A percentile compares a stretch with the other conserved stretches of the same genome.
These are phyloP conservation scores for Anguilla japonica DNA, from an alignment of 2,113 vertebrate genomes.

Conservation along the genomic window DNA sequence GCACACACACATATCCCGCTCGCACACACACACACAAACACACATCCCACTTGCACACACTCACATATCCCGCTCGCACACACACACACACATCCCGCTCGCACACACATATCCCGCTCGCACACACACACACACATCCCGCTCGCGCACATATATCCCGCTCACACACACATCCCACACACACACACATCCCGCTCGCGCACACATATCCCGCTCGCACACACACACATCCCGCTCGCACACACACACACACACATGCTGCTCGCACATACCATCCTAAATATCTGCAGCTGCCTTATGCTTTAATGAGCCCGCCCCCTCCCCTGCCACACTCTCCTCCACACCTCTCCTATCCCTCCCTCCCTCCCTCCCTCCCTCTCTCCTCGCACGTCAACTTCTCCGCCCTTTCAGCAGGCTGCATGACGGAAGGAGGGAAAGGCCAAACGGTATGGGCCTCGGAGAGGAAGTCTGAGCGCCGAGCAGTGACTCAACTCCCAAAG, in stretches of 20 bases:
- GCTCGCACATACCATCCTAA: slow-evolving; percentile 30
- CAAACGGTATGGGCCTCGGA: slow-evolving; percentile 50
- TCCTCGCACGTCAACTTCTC: no score
- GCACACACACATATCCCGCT: slow-evolving; percentile 40
- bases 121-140: no score
- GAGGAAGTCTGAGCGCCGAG: slow-evolving; percentile 38
- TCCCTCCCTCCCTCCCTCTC: no score
- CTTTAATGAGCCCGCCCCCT: slow-evolving; percentile 57
- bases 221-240: no score
- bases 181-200: no score
- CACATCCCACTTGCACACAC: no score
- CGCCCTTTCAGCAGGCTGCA: slow-evolving; percentile 39
- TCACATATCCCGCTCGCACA: no score
- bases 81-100: no score
- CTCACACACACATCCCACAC: no score
- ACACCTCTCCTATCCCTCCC: slow-evolving; percentile 30
- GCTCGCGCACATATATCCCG: no score
- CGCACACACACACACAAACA: neutral
- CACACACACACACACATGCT: slow-evolving; percentile 40
- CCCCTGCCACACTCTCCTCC: slow-evolving; percentile 37
- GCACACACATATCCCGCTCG: no score
- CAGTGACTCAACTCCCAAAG: slow-evolving; percentile 53
- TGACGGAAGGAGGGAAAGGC: slow-evolving; percentile 51
- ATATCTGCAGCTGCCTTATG: slow-evolving; percentile 16
- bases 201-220: no score